Conservation (phyloP, 2,113 vertebrate genomes). For the Athene cunicularia region DNA sequence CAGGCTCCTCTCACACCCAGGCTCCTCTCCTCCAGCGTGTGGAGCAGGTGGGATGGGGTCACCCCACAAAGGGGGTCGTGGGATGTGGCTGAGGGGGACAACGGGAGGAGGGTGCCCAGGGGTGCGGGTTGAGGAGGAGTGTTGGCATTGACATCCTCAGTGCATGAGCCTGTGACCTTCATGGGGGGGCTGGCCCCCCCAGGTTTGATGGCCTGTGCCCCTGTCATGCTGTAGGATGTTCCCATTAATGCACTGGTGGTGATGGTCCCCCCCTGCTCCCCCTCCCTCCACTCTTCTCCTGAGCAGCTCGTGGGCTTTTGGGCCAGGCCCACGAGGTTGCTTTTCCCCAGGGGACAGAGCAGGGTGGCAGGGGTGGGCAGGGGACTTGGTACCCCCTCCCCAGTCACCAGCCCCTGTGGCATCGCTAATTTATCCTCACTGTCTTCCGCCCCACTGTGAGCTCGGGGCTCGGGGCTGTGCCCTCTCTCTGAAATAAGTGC, state of each 20-base stretch:
- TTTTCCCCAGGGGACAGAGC: not conserved
- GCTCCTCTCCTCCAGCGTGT: not conserved
- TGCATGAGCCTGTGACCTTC: not conserved
- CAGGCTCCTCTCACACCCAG: accelerated
- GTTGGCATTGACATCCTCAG: not conserved
- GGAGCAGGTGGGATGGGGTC: not conserved
- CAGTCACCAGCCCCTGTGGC: not conserved
- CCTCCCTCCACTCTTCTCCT: not conserved
- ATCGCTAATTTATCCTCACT: not conserved
- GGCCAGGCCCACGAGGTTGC: accelerated
- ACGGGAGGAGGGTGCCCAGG: not conserved
- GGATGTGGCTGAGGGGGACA: not conserved
- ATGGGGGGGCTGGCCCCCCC: not conserved
- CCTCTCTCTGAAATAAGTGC: conserved; percentile 57
- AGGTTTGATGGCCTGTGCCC: accelerated
- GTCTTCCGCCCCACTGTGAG: not conserved
- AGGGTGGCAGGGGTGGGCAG: not conserved
- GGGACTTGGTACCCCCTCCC: not conserved
- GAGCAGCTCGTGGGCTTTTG: not conserved
- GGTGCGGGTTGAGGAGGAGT: not conserved
- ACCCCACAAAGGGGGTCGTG: not conserved
- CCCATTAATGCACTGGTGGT: not conserved
- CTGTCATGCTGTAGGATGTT: not conserved
- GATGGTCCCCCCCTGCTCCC: not conserved
- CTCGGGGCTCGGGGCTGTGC: not conserved